phyloP scores from a whole-genome alignment of 2,113 vertebrate species.

The Actinemys pallida region DNA sequence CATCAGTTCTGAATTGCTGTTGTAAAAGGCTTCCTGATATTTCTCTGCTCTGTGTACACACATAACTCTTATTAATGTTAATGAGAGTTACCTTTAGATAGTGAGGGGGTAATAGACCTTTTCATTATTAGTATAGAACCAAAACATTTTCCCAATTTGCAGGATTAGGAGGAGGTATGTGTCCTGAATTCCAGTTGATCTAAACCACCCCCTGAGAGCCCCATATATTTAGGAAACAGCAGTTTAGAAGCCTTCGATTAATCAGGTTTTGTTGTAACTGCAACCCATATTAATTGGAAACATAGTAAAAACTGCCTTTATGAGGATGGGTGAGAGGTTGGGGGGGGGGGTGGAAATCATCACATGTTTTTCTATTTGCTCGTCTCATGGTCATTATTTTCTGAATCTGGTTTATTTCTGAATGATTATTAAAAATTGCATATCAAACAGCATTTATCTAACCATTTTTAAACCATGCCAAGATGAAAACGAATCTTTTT shows the following conservation, averaged over 20 bases:
- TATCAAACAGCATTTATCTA: slow-evolving; percentile 77
- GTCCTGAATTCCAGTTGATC: slow-evolving; percentile 37
- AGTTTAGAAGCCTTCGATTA: slow-evolving; percentile 20
- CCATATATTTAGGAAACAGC: slow-evolving; percentile 39
- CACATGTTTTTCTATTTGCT: background rate
- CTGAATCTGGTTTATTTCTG: slow-evolving; percentile 42
- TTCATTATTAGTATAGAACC: slow-evolving; percentile 22
- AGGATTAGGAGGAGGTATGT: slow-evolving; percentile 35
- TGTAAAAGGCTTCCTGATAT: background rate
- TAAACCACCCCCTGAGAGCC: slow-evolving; percentile 27
- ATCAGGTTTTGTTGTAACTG: slow-evolving; percentile 23
- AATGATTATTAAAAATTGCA: slow-evolving; percentile 49
- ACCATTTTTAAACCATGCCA: slow-evolving; percentile 78
- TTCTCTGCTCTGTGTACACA: slow-evolving; percentile 40
- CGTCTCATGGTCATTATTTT: slow-evolving; percentile 18
- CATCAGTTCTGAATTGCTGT: slow-evolving; percentile 15
- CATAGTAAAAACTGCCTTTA: background rate
- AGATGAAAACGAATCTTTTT: slow-evolving; percentile 85
- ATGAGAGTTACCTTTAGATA: slow-evolving; percentile 54
- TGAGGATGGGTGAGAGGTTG: background rate
- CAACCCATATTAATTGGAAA: slow-evolving; percentile 33
- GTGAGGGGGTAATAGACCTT: background rate
- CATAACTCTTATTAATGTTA: slow-evolving; percentile 60
- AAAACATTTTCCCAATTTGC: slow-evolving; percentile 39
- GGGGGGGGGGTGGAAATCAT: background rate